Evolutionary conservation across 2,113 vertebrate genomes (phyloP).

Genomic region (Burhinus bistriatus): DNA sequence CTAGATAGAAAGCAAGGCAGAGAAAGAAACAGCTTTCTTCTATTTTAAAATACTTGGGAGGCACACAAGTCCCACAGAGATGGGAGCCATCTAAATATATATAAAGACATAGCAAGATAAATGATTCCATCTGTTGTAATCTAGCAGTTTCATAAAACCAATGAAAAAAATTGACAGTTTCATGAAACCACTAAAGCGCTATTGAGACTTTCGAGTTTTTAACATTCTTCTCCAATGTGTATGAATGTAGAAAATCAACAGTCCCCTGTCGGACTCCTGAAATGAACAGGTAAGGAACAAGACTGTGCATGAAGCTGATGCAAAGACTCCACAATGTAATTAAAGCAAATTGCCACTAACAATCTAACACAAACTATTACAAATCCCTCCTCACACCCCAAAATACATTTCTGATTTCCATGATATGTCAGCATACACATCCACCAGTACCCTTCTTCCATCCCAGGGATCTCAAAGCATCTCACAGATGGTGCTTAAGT

Average conservation of each 20-base stretch:
- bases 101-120: not conserved
- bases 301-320: not conserved
- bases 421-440: not conserved
- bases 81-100: not conserved
- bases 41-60: constrained; percentile 38
- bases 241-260: not conserved
- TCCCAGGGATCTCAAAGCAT: not conserved
- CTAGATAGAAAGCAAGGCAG: not conserved
- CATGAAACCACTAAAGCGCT: not conserved
- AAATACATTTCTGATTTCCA: not conserved
- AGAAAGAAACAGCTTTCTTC: constrained; percentile 26
- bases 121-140: constrained; percentile 34
- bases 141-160: not conserved
- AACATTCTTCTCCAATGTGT: not conserved
- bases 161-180: not conserved
- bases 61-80: not conserved
- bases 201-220: constrained; percentile 1
- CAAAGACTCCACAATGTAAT: not conserved
- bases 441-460: not conserved
- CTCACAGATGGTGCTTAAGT: not conserved
- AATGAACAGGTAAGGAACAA: not conserved
- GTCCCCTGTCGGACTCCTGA: not conserved
- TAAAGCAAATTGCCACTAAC: not conserved
- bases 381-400: not conserved
- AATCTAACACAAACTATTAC: not conserved